These are phyloP conservation scores for Ptychadena robeensis DNA, from an alignment of 2,797 vertebrate genomes.

Conservation along the genomic window DNA sequence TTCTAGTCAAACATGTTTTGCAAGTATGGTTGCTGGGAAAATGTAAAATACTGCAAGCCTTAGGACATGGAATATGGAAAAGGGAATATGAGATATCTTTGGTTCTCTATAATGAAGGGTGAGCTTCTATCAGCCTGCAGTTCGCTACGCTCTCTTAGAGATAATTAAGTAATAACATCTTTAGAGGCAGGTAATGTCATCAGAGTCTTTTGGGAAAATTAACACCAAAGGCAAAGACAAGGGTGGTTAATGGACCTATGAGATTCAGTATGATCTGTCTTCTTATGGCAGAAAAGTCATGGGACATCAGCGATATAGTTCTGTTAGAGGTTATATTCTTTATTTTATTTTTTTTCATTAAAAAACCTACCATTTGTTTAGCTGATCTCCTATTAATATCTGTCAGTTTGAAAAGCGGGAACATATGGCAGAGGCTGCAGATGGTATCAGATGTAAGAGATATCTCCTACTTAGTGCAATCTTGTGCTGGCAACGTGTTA, in stretches of 20 bases:
- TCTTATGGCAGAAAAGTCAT: constrained; percentile 39
- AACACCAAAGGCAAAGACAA: constrained; percentile 61
- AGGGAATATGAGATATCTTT: constrained; percentile 35
- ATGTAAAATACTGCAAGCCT: constrained; percentile 15
- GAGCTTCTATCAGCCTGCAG: constrained; percentile 38
- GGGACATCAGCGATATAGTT: constrained; percentile 32
- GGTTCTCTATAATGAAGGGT: constrained; percentile 54
- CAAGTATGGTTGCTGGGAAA: neutral
- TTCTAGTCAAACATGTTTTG: too few species aligned
- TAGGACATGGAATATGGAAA: constrained; percentile 21
- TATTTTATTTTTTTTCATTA: constrained; percentile 24
- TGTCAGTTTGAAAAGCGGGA: neutral
- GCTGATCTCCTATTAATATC: neutral
- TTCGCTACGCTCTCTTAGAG: constrained; percentile 60
- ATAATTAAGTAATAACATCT: constrained; percentile 62
- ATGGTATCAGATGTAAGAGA: constrained; percentile 13
- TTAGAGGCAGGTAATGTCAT: constrained; percentile 60
- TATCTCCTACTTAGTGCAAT: neutral
- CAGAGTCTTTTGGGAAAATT: constrained; percentile 61
- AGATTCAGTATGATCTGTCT: constrained; percentile 49
- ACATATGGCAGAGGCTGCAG: neutral
- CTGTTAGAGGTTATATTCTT: neutral
- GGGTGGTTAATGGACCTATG: constrained; percentile 61
- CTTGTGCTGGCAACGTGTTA: neutral
- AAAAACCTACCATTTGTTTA: constrained; percentile 5